Conservation (phyloP, 2,888 invertebrate genomes). For the Arenicola marina region DNA sequence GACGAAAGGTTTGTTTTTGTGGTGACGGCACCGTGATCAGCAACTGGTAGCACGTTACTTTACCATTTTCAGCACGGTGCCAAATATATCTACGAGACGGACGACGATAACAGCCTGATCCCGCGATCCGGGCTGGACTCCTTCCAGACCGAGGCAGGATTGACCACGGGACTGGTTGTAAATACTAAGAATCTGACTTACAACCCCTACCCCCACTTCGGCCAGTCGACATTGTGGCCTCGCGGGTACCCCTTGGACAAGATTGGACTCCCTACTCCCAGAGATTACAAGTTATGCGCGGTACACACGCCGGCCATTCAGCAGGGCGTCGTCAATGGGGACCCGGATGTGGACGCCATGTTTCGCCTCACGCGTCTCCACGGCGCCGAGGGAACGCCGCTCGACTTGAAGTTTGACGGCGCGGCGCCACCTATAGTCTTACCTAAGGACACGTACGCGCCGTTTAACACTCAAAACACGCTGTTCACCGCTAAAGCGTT, state of each 20-base stretch:
- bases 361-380: slow-evolving; percentile 39
- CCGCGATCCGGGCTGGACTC: slow-evolving; percentile 7
- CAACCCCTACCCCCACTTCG: slow-evolving; percentile 41
- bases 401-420: slow-evolving; percentile 39
- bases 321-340: slow-evolving; percentile 45
- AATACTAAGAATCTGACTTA: slow-evolving; percentile 22
- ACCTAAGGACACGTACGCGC: slow-evolving; percentile 38
- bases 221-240: slow-evolving; percentile 47
- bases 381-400: slow-evolving; percentile 6
- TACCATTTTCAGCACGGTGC: slow-evolving; percentile 38
- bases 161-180: slow-evolving; percentile 13
- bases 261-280: slow-evolving; percentile 33
- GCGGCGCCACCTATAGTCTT: slow-evolving; percentile 39
- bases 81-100: slow-evolving; percentile 35
- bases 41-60: no score
- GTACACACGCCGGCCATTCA: slow-evolving; percentile 38
- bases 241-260: slow-evolving; percentile 43
- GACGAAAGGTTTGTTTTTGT: no score
- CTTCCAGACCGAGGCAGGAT: background rate
- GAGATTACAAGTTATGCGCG: slow-evolving; percentile 22
- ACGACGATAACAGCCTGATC: slow-evolving; percentile 32
- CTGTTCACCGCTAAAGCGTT: slow-evolving; percentile 40
- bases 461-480: slow-evolving; percentile 48
- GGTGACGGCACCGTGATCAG: no score
- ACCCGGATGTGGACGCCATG: slow-evolving; percentile 50